Evolutionary conservation across 2,113 vertebrate genomes (phyloP), one percentile per base, ranked within the genome.

Genomic region (Regulus satrapa): DNA sequence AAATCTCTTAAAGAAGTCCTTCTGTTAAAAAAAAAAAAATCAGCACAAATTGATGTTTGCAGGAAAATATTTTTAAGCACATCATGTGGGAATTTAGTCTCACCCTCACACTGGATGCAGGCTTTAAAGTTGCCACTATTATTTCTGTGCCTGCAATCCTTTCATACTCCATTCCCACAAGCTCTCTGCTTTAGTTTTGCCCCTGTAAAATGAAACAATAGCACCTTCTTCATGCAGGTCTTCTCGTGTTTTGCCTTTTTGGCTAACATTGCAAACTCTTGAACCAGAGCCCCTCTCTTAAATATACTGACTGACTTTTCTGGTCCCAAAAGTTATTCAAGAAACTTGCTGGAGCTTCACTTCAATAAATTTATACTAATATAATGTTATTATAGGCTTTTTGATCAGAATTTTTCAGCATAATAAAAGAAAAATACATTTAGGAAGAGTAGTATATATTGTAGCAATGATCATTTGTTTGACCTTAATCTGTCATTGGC

Each of bases 401-500:
- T 88, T 54, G 72, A 63, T 74, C 46, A 69, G 21, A 72, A 58
- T 71, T 83, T 88, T 23, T 26, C 31, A 82, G 55, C 43, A 17
- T 26, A 82, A 13, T 68, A 54, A 46, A 86, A 79, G 56, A 75
- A 89, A 93, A 89, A 59, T 28, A 72, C 3, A 1, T 88, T 88
- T 77, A 81, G 80, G 78, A 94, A 67, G 40, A 95, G 51, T 18
- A 84, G 23, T 5, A 32, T 59, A 41, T 94, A 59, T 87, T 19
- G 1, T 34, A 67, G 63, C 82, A 89, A 78, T 38, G 28, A 74
- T 90, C 40, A 89, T 62, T 59, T 88, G 45, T 96, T 85, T 95
- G 96, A 96, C 97, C 90, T 95, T 97, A 97, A 98, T 98, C 96
- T 96, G 95, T 87, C 59, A 58, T 68, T 95, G 95, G 95, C 94